Conservation (phyloP, 2,888 invertebrate species). For the Macrophya alboannulata region DNA sequence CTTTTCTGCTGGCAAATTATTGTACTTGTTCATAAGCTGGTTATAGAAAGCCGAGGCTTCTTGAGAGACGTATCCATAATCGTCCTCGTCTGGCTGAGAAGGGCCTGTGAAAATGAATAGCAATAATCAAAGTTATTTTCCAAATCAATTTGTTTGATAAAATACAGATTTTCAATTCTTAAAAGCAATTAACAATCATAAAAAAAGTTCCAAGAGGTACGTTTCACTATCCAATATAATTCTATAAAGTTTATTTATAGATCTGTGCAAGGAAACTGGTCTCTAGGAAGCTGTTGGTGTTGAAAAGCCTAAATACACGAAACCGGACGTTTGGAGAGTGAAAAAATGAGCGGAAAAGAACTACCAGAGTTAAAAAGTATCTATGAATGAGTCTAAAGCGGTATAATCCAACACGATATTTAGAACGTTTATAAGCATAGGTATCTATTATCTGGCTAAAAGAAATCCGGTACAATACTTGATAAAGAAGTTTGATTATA, state of each 20-base stretch:
- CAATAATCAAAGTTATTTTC: slow-evolving; percentile 31
- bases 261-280: background rate
- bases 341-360: background rate
- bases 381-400: background rate
- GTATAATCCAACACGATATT: background rate
- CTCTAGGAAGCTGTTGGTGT: background rate
- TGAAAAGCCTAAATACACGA: background rate
- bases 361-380: background rate
- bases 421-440: background rate
- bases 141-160: background rate
- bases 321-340: background rate
- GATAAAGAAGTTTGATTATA: background rate
- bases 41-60: slow-evolving; percentile 91
- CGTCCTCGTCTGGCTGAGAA: slow-evolving; percentile 93
- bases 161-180: slow-evolving; percentile 2
- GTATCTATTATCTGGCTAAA: background rate
- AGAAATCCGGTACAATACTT: background rate
- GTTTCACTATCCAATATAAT: background rate
- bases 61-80: slow-evolving; percentile 94
- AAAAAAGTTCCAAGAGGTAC: slow-evolving; percentile 35
- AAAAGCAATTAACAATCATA: slow-evolving; percentile 4
- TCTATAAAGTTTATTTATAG: background rate
- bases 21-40: slow-evolving; percentile 93
- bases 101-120: slow-evolving; percentile 80
- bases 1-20: slow-evolving; percentile 87